Conservation (phyloP, 2,888 invertebrate species). For the Ormyrus rosae region DNA sequence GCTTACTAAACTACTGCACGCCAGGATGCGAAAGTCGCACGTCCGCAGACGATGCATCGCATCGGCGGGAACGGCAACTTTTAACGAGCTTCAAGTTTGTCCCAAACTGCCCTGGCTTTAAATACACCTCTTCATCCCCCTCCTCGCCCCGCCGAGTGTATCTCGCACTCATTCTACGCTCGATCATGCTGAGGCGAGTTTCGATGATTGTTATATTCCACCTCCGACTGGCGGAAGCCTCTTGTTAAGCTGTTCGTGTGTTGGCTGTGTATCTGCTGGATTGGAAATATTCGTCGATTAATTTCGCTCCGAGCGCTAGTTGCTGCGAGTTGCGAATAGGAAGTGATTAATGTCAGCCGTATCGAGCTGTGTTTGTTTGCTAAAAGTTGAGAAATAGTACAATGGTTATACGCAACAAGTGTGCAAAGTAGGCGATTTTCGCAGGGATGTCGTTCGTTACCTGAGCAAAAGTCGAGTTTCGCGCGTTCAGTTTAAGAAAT, state of each 20-base stretch:
- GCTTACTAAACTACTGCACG: not conserved
- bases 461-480: too few relatives aligned
- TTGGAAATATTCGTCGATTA: slow-evolving; percentile 31
- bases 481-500: too few relatives aligned
- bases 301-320: not conserved
- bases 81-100: slow-evolving; percentile 65
- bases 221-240: slow-evolving; percentile 17
- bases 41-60: slow-evolving; percentile 22
- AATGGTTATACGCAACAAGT: not conserved
- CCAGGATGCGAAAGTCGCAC: not conserved
- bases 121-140: slow-evolving; percentile 16
- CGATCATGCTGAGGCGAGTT: slow-evolving; percentile 54
- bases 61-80: slow-evolving; percentile 61
- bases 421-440: too few relatives aligned
- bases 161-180: slow-evolving; percentile 19
- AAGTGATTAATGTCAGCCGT: too few relatives aligned
- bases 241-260: not conserved
- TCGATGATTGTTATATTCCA: slow-evolving; percentile 57
- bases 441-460: too few relatives aligned
- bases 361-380: too few relatives aligned
- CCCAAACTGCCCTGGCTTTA: slow-evolving; percentile 40
- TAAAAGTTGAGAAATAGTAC: not conserved
- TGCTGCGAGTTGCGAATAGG: not conserved
- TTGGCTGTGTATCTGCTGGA: not conserved
- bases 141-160: not conserved